A percentile compares a stretch with the other conserved stretches of the same genome.
phyloP scores from a whole-genome alignment of 53 echinoderm and acorn worm species.

The Zoroaster sp. region DNA sequence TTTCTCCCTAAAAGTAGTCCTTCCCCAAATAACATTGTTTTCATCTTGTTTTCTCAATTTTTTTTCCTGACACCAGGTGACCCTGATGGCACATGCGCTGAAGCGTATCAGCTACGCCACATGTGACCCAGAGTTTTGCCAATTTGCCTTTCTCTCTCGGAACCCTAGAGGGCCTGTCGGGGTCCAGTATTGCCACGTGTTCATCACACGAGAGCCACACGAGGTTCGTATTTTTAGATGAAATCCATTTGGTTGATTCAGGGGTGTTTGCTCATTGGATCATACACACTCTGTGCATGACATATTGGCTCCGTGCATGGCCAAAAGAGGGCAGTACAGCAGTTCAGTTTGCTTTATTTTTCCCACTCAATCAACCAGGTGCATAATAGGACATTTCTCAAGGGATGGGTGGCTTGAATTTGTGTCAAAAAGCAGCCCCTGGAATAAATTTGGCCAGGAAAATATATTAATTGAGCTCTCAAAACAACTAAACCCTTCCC shows the following conservation, averaged over 20 bases:
- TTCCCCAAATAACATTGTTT: not conserved
- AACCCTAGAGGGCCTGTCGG: constrained; percentile 99
- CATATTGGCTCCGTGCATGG: no score
- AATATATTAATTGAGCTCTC: no score
- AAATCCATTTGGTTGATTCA: not conserved
- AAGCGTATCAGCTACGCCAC: constrained; percentile 97
- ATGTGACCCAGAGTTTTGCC: constrained; percentile 90
- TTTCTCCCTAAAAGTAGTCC: not conserved
- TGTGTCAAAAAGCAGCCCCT: no score
- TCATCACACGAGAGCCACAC: constrained; percentile 75
- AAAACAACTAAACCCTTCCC: no score
- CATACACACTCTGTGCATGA: no score
- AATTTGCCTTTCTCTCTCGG: constrained; percentile 96
- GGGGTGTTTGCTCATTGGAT: no score
- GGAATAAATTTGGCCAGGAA: no score
- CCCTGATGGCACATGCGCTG: constrained; percentile 95
- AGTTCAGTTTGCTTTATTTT: no score
- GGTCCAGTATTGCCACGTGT: constrained; percentile 98
- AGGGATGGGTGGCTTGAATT: no score
- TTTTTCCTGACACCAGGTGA: constrained; percentile 61
- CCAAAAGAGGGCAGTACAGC: no score
- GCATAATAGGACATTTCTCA: no score
- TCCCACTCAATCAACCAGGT: no score
- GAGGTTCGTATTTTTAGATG: constrained; percentile 65
- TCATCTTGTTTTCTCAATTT: not conserved